These are phyloP conservation scores for Typhlomys cinereus DNA, from an alignment of 2,113 vertebrate species.

Conservation along the genomic window DNA sequence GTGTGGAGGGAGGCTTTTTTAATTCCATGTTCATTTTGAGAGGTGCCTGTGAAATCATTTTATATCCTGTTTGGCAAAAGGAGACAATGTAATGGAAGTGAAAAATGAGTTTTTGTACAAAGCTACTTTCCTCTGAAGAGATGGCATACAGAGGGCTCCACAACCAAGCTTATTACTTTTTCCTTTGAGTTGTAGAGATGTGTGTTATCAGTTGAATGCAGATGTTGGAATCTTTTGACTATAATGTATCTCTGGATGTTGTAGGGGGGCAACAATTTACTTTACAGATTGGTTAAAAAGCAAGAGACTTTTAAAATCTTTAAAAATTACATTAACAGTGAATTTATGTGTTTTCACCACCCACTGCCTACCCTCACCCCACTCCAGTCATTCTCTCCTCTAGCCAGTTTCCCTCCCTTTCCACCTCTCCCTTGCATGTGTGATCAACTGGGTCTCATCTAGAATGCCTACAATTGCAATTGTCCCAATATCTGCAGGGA, in stretches of 20 bases:
- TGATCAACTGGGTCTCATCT: not conserved
- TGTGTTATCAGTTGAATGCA: constrained; percentile 86
- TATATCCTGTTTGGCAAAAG: constrained; percentile 84
- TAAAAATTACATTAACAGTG: not conserved
- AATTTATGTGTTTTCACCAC: too few relatives aligned
- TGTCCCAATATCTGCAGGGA: too few relatives aligned
- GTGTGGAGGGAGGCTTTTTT: constrained; percentile 70
- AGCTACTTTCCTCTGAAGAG: constrained; percentile 84
- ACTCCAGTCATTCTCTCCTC: too few relatives aligned
- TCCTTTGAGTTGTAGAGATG: constrained; percentile 82
- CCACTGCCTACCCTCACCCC: too few relatives aligned
- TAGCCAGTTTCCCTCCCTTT: not conserved
- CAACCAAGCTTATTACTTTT: constrained; percentile 82
- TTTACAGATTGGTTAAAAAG: constrained; percentile 61
- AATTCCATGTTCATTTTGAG: constrained; percentile 79
- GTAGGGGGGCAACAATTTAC: constrained; percentile 65
- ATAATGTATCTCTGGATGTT: constrained; percentile 75
- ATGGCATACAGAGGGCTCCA: constrained; percentile 82
- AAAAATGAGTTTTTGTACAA: constrained; percentile 85
- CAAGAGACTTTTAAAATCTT: not conserved
- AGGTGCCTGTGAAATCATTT: constrained; percentile 80
- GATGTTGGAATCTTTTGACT: constrained; percentile 79
- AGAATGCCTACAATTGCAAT: not conserved
- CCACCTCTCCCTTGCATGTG: not conserved
- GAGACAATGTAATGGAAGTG: constrained; percentile 86